Base-by-base conservation (phyloP, 2,888 invertebrate genomes). In the Agrotis clavis region DNA sequence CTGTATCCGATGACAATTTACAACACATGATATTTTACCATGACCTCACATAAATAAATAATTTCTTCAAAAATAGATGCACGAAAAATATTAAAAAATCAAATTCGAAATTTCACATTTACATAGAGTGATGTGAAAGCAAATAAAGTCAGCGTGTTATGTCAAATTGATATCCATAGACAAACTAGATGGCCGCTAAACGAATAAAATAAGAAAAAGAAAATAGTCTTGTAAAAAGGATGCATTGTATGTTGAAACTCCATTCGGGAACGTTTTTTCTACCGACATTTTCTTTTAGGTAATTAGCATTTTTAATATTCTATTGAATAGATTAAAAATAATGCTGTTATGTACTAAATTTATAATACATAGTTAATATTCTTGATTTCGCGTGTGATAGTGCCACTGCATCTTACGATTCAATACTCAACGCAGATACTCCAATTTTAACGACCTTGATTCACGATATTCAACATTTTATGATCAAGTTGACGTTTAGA, bases 61-160 rank as follows among this genome's bases (percentile, higher is more conserved):
- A 94, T 95, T 94, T 93, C 93, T 89, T 96, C 95, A 93, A 96
- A 96, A 96, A 96, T 94, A 95, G 93, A 95, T 82, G 87, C 90
- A 94, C 92, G 94, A 95, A 95, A 96, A 96, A 95, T 94, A 92
- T 93, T 82, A 91, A 91, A 95, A 95, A 95, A 94, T 91, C 87
- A 88, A 91, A 92, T 93, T 94, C 92, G 92, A 94, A 95, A 94
- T 94, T 94, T 93, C 88, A 85, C 88, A 94, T 86, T 86, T 86
- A 86, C 92, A 92, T 89, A 92, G 91, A 89, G 91, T 91, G 88
- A 91, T 89, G 90, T 93, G 90, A 91, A 93, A 90, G 88, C 90
- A 90, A 88, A 89, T 88, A 89, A 88, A 89, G 83, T 81, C 85
- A 86, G 85, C 81, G 79, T 90, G 89, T 86, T 84, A 73, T 87